Evolutionary conservation across 1,140 invertebrate species (phyloP).

Genomic region (Potamilus streckersoni): DNA sequence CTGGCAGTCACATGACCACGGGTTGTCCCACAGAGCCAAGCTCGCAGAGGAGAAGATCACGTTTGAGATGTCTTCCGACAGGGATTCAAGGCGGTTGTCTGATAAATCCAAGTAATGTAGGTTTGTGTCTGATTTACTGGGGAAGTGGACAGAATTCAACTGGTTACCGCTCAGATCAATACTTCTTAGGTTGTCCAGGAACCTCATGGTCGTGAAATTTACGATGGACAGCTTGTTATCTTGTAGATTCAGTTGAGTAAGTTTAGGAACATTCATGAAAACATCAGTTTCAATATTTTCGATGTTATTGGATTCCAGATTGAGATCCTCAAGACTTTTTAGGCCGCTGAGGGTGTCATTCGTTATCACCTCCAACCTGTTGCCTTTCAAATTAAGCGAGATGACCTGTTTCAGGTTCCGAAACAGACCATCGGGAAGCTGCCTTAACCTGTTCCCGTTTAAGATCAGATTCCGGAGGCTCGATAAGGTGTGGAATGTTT

Average conservation of each 20-base stretch:
- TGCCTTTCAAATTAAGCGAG: constrained; percentile 27
- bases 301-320: constrained; percentile 24
- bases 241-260: constrained; percentile 22
- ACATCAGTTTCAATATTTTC: constrained; percentile 10
- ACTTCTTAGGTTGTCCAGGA: constrained; percentile 14
- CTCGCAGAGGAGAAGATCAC: constrained; percentile 16
- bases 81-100: constrained; percentile 24
- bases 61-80: constrained; percentile 13
- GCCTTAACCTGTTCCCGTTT: constrained; percentile 27
- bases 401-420: constrained; percentile 20
- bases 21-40: constrained; percentile 27
- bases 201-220: constrained; percentile 7
- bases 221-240: constrained; percentile 27
- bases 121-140: constrained; percentile 3
- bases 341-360: constrained; percentile 31
- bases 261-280: constrained; percentile 20
- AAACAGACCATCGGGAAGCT: constrained; percentile 24
- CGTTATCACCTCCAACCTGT: constrained; percentile 24
- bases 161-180: constrained; percentile 23
- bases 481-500: constrained; percentile 21
- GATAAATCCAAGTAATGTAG: constrained; percentile 20
- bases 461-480: constrained; percentile 29
- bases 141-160: constrained; percentile 8
- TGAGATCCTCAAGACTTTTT: constrained; percentile 26
- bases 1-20: constrained; percentile 36